Base-by-base conservation (phyloP, 2,113 vertebrate species). In the Okapia johnstoni region DNA sequence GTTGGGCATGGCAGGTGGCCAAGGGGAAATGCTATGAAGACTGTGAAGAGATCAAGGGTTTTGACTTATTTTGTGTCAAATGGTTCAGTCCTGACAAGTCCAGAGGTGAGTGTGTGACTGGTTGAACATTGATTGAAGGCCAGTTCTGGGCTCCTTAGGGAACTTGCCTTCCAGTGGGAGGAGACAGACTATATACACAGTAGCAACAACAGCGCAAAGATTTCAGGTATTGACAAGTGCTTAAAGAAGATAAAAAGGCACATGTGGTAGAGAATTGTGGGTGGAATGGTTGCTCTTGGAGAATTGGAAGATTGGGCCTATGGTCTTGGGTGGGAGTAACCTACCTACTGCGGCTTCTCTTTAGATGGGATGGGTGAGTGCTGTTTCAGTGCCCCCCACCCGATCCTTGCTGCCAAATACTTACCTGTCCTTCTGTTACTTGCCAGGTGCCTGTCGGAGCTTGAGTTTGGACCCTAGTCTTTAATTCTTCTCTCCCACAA, bases 401-500 rank as follows among this genome's bases (percentile, higher is more conserved):
- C 19, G 36, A 11, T 48, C 30, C 50, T 50, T 48, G 33, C 36
- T 88, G 60, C 61, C 43, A n/a, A 13, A 21, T 4, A 21, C 55
- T 9, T 46, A 90, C 15, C 8, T 15, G 40, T 76, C 73, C 77
- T 94, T 94, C n/a, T 81, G 21, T 33, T 54, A 5, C 40, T 80
- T 92, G n/a, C 55, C 3, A 17, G 36, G 30, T 4, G 33, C 7
- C 55, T 80, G 0, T 36, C 43, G n/a, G 60, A 2, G 1, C 85
- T 83, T 57, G 57, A 30, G 26, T 93, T 79, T 48, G 70, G 60
- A 40, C 8, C 30, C 23, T 60, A 2, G 43, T 58, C 55, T 87
- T 84, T 80, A 40, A 57, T 60, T 66, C 60, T 89, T 97, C 66
- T 93, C 60, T 93, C 73, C 25, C 10, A 23, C 91, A 5, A 61